Evolutionary conservation across 1,140 invertebrate genomes (phyloP).

Genomic region (Caenorhabditis latens): DNA sequence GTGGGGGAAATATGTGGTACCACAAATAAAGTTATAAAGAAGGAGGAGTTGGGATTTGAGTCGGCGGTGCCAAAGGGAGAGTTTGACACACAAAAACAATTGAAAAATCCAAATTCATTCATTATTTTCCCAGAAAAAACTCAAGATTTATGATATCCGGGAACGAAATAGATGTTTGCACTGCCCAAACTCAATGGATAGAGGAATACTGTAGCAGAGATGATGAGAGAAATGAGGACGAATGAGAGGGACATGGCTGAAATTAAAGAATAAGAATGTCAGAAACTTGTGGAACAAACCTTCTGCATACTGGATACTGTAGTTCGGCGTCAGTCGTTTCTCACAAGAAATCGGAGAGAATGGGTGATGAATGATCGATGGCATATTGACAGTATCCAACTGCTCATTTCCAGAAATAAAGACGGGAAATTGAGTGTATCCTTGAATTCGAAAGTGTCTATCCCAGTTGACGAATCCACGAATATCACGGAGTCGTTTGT

Average conservation of each 20-base stretch:
- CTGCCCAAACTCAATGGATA: neutral
- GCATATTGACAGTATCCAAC: conserved; percentile 35
- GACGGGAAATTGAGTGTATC: neutral
- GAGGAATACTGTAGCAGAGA: neutral
- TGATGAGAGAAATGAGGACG: neutral
- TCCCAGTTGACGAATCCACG: conserved; percentile 44
- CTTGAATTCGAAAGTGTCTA: neutral
- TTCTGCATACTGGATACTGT: conserved; percentile 12
- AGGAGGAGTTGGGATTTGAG: no score
- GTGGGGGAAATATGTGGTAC: no score
- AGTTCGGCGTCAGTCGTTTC: neutral
- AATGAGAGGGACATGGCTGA: neutral
- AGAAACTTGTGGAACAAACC: neutral
- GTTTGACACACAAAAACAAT: no score
- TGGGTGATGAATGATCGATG: neutral
- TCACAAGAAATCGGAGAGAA: neutral
- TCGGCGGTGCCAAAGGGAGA: no score
- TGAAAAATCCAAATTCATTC: no score
- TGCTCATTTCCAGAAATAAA: conserved; percentile 26
- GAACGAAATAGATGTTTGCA: conserved; percentile 13
- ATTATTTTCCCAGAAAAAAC: neutral
- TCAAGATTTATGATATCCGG: conserved; percentile 24
- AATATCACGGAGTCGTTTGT: neutral
- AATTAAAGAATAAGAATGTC: neutral
- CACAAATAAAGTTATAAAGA: no score